Base-by-base conservation (phyloP, 2,797 vertebrate species). In the Phoxinus dragarum region DNA sequence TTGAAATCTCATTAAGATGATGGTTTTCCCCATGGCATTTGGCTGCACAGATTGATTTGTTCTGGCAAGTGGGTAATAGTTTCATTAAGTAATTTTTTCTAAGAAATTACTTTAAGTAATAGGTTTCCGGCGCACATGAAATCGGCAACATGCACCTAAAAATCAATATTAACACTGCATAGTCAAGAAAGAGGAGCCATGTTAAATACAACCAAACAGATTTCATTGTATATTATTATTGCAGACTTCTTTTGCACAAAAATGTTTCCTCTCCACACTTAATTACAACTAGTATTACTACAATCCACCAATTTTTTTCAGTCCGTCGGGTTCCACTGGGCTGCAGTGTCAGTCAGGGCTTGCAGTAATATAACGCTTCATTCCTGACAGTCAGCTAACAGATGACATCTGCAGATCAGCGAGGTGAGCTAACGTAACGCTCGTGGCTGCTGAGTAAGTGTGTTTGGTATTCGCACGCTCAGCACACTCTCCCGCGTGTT, bases 331-430 rank as follows among this genome's bases (percentile, higher is more conserved):
- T 76, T 66, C 34, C 72, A 69, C 78, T 84, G 59, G n/a, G 47
- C 74, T 52, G 0, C 73, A 34, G 64, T 59, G 38, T 17, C 47
- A 21, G 7, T 17, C 47, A 21, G 7, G 36, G 34, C 72, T 68
- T 31, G 38, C 47, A 42, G 17, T 78, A 71, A 71, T 71, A 47
- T n/a, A 84, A 71, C 38, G 0, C 49, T 71, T 49, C 6, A 27
- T 79, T 84, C 75, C 49, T 61, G 75, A 87, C 49, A 74, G 78
- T 80, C 47, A 67, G 68, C 76, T 84, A 79, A 84, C 71, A 84
- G 44, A 80, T 79, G 61, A 52, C 34, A 84, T 72, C 74, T 64
- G 42, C 67, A 64, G 56, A 64, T 83, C 40, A 61, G 67, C 54
- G 85, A 86, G 42, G 34, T 67, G 86, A 75, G 64, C 44, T 27